A percentile compares a stretch with the other conserved stretches of the same genome.
Evolutionary conservation across 2,797 vertebrate genomes (phyloP).

Genomic region (Typhlichthys subterraneus): DNA sequence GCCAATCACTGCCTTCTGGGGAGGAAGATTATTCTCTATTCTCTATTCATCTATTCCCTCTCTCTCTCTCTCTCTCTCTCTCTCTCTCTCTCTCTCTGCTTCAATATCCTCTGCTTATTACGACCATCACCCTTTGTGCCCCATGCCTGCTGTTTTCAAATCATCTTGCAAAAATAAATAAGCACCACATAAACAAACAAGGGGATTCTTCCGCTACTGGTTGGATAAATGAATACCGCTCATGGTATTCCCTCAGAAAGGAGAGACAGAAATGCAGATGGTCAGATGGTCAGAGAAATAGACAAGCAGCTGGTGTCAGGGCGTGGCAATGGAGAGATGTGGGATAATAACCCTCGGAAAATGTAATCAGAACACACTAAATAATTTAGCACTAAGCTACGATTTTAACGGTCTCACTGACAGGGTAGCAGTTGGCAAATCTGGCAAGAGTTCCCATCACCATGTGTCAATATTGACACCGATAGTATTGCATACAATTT

Average conservation of each 20-base stretch:
- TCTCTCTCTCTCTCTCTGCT: neutral
- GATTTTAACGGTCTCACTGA: constrained; percentile 11
- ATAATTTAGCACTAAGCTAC: constrained; percentile 46
- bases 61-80: neutral
- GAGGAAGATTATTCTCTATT: constrained; percentile 63
- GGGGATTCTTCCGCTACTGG: constrained; percentile 1
- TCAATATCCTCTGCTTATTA: constrained; percentile 34
- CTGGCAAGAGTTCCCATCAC: constrained; percentile 8
- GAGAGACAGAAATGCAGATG: neutral
- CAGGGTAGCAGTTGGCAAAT: constrained; percentile 2
- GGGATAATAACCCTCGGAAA: constrained; percentile 35
- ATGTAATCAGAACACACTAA: constrained; percentile 46
- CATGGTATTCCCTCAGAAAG: constrained; percentile 24
- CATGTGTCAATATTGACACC: constrained; percentile 27
- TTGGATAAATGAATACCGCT: constrained; percentile 1
- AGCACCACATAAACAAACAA: constrained; percentile 44
- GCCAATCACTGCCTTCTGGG: constrained; percentile 71
- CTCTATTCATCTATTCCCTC: constrained; percentile 12
- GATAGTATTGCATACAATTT: constrained; percentile 35
- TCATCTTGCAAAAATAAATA: constrained; percentile 53
- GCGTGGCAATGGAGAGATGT: constrained; percentile 27
- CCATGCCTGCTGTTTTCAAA: constrained; percentile 54
- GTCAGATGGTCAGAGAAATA: neutral
- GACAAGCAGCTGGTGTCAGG: constrained; percentile 9
- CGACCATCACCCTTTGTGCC: constrained; percentile 44